phyloP scores from a whole-genome alignment of 2,797 vertebrate species.

The Echeneis naucrates region DNA sequence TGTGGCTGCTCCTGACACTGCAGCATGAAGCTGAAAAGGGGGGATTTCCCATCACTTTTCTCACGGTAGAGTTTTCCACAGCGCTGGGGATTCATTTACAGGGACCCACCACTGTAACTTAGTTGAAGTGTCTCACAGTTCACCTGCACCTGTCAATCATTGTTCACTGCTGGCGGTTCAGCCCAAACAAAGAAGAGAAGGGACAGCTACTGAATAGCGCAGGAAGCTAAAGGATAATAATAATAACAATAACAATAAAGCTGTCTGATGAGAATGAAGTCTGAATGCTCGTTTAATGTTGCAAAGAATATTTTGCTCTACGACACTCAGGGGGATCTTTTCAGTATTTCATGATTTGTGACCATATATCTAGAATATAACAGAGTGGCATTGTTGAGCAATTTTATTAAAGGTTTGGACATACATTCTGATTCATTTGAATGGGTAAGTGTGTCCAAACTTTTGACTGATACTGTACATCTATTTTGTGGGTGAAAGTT shows the following conservation, averaged over 20 bases:
- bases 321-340: background rate
- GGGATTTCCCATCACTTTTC: slow-evolving; percentile 50
- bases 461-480: too few relatives aligned
- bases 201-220: background rate
- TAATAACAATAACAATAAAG: too few relatives aligned
- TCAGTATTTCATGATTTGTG: background rate
- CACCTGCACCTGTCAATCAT: slow-evolving; percentile 29
- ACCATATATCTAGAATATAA: too few relatives aligned
- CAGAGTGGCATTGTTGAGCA: too few relatives aligned
- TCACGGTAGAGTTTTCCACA: slow-evolving; percentile 52
- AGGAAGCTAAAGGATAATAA: background rate
- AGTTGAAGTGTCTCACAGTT: slow-evolving; percentile 10
- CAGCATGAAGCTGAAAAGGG: slow-evolving; percentile 17
- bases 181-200: slow-evolving; percentile 17
- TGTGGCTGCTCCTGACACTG: background rate
- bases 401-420: too few relatives aligned
- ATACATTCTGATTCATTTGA: too few relatives aligned
- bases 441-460: too few relatives aligned
- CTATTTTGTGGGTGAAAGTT: too few relatives aligned
- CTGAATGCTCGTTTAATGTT: slow-evolving; percentile 8
- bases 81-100: slow-evolving; percentile 52
- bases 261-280: slow-evolving; percentile 9
- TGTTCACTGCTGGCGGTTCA: slow-evolving; percentile 27
- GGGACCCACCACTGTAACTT: slow-evolving; percentile 1
- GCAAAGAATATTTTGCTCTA: background rate